Evolutionary conservation across 2,888 invertebrate genomes (phyloP), one percentile per base, ranked within the genome.

Genomic region (Dromius quadrimaculatus): DNA sequence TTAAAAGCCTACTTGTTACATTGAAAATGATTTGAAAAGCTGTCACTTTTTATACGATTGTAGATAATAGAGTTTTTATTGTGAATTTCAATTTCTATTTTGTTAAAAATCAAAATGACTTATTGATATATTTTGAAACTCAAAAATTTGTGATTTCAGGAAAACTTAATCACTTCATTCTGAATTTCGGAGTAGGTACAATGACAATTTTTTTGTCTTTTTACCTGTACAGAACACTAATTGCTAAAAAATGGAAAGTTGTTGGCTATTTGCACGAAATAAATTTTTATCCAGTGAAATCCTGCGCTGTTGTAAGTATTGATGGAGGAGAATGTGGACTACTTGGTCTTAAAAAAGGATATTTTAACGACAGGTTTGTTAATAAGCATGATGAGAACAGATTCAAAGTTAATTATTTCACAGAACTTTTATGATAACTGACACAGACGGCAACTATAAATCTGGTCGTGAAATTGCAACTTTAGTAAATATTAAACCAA

Each of bases 361-460:
- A 13, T 22, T 62, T 62, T 41, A 23, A 17, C n/a, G 62, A 62
- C 13, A 62, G 62, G 62, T 62, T 23, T 23, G 17, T n/a, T 1
- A 11, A 1, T 36, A n/a, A 57, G 15, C 15, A 20, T 41, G 5
- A 41, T 62, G 1, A 20, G 1, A 62, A 41, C 15, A 15, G 11
- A 28, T 23, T 28, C 9, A 13, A 54, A 54, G 8, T 2, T 28
- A 5, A 13, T 23, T 9, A 17, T 6, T 62, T 62, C 23, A 5
- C 22, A 62, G 62, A 62, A 62, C 41, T 23, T 62, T 62, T 62
- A 62, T 62, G 62, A 41, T 62, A 13, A 41, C 13, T n/a, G 62
- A 62, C 11, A 23, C 20, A 41, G 38, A 62, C 6, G 41, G 41
- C 22, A 62, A 62, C 41, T 62, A 11, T 23, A 41, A 38, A 41